A percentile compares a stretch with the other conserved stretches of the same genome.
Conservation (phyloP, 1,140 invertebrate genomes). For the Dreissena polymorpha region DNA sequence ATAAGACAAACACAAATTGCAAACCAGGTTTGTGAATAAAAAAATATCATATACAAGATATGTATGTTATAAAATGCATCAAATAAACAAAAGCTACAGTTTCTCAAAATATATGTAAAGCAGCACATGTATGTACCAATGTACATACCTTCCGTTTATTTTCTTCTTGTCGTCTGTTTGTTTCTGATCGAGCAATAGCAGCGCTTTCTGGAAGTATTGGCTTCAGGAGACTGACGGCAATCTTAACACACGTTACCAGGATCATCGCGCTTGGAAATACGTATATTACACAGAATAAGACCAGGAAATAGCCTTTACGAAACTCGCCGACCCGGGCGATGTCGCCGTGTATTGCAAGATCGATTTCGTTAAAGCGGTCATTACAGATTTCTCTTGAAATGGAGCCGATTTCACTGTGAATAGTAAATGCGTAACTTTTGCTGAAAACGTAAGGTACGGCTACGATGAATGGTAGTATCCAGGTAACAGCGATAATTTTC, state of each 20-base stretch:
- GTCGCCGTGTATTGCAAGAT: conserved; percentile 63
- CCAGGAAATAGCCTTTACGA: conserved; percentile 78
- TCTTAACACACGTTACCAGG: conserved; percentile 78
- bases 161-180: conserved; percentile 67
- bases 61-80: too few species aligned
- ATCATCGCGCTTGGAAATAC: conserved; percentile 79
- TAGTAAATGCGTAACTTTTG: conserved; percentile 64
- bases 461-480: conserved; percentile 78
- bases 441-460: conserved; percentile 78
- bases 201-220: conserved; percentile 66
- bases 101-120: too few species aligned
- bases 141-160: conserved; percentile 72
- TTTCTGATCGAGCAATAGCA: conserved; percentile 58
- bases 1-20: too few species aligned
- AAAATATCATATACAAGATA: too few species aligned
- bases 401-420: conserved; percentile 76
- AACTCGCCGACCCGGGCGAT: conserved; percentile 66
- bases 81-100: too few species aligned
- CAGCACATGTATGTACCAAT: too few species aligned
- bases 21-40: too few species aligned
- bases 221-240: conserved; percentile 77
- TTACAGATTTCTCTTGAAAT: conserved; percentile 77
- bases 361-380: conserved; percentile 76
- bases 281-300: conserved; percentile 80
- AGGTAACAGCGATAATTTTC: conserved; percentile 78